Evolutionary conservation across 2,888 invertebrate species (phyloP), one percentile per base, ranked within the genome.

Genomic region (Dioctria linearis): DNA sequence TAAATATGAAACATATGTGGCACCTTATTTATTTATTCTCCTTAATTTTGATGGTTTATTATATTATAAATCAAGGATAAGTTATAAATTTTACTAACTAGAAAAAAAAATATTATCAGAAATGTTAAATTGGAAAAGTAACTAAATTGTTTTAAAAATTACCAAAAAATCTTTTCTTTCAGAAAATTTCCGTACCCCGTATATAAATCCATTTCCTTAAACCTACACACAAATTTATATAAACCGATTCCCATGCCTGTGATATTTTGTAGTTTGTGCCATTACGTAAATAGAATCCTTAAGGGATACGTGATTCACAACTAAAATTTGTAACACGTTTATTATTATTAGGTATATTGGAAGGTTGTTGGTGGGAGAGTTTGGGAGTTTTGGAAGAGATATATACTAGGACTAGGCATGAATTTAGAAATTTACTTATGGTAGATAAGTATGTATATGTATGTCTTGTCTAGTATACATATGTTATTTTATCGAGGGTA

Each of bases 251-350:
- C 25, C 25, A 2, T 25, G 25, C 2, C 25, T 25, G 25, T 25
- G 25, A 25, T 25, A 25, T 25, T 25, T 25, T 25, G 25, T 25
- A 25, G 25, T 25, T 25, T 25, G 25, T 25, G 25, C 25, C 25
- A 25, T 25, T 25, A 25, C 25, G 25, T 25, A 25, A 25, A 25
- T 25, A 25, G 25, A 25, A 25, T 42, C 59, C 51, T 59, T 8
- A 54, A 51, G 73, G 73, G 73, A 73, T 73, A 73, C 73, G 73
- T 73, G 73, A 73, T 59, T 57, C 59, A 43, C 57, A 73, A 57
- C 40, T 59, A 73, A 42, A 57, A 73, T 73, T 61, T 61, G 61
- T 61, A 61, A 59, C 5, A 11, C 61, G 25, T 61, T 61, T 61
- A 37, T 25, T 61, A 61, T 0, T 4, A 6, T 6, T 4, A 37